phyloP scores from a whole-genome alignment of 2,113 vertebrate species.

The Symphodus melops region DNA sequence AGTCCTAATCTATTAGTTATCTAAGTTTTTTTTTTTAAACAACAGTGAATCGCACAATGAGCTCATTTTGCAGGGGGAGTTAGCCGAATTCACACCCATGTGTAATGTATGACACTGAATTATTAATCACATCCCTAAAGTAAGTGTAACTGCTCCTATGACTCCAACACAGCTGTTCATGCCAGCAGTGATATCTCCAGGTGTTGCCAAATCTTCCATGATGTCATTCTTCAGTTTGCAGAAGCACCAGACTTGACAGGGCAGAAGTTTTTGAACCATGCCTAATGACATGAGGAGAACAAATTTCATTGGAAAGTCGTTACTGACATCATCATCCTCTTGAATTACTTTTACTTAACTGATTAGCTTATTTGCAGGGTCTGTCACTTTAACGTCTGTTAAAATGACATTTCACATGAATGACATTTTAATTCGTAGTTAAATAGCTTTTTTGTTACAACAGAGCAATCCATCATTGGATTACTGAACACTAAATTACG shows the following conservation, averaged over 20 bases:
- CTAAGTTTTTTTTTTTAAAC: neutral
- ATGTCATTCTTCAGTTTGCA: constrained; percentile 44
- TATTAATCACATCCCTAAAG: constrained; percentile 18
- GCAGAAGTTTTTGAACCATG: constrained; percentile 19
- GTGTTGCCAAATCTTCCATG: constrained; percentile 59
- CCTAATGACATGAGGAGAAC: neutral
- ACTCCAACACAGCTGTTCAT: constrained; percentile 1
- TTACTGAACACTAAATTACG: neutral
- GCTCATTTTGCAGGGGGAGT: neutral
- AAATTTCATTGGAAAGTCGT: neutral
- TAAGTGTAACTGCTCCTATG: neutral
- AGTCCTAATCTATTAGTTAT: too few relatives aligned
- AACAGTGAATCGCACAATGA: neutral
- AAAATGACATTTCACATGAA: constrained; percentile 27
- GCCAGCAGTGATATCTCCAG: constrained; percentile 35
- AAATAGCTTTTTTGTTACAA: neutral
- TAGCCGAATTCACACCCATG: constrained; percentile 3
- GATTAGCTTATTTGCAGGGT: constrained; percentile 28
- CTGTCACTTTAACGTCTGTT: constrained; percentile 25
- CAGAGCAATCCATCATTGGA: neutral
- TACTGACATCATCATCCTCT: constrained; percentile 20
- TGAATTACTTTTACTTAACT: constrained; percentile 24
- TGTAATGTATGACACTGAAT: constrained; percentile 30
- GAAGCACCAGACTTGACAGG: constrained; percentile 20
- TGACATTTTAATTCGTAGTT: neutral